These are phyloP conservation scores for Heliangelus exortis DNA, from an alignment of 2,797 vertebrate species.

Conservation along the genomic window DNA sequence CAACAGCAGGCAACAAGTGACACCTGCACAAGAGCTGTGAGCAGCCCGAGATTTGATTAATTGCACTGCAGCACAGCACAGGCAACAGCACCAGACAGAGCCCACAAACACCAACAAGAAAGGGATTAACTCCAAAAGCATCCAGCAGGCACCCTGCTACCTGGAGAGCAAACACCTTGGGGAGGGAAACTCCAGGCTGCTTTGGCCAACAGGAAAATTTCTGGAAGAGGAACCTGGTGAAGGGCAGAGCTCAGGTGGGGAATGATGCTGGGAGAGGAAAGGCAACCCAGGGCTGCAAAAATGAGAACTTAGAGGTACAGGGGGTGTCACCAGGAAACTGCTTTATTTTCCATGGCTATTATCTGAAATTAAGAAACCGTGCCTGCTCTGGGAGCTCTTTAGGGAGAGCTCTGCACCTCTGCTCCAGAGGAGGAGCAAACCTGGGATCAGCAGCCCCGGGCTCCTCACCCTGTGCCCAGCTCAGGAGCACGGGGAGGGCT, in stretches of 20 bases:
- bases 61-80: background rate
- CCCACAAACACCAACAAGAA: background rate
- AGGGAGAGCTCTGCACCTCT: background rate
- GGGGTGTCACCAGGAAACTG: background rate
- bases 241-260: background rate
- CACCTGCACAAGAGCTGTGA: background rate
- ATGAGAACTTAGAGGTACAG: background rate
- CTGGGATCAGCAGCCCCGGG: background rate
- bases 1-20: background rate
- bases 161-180: too few relatives aligned
- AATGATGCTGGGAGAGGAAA: background rate
- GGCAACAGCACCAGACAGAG: background rate
- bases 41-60: background rate
- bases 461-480: background rate
- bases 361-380: background rate
- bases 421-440: background rate
- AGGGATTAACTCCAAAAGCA: background rate
- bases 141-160: background rate
- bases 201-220: too few relatives aligned
- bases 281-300: background rate
- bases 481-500: fast-evolving
- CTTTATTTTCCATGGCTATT: background rate
- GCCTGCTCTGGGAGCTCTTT: background rate
- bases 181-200: too few relatives aligned
- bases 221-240: background rate